Evolutionary conservation across 2,797 vertebrate species (phyloP), one percentile per base, ranked within the genome.

Genomic region (Lateolabrax maculatus): DNA sequence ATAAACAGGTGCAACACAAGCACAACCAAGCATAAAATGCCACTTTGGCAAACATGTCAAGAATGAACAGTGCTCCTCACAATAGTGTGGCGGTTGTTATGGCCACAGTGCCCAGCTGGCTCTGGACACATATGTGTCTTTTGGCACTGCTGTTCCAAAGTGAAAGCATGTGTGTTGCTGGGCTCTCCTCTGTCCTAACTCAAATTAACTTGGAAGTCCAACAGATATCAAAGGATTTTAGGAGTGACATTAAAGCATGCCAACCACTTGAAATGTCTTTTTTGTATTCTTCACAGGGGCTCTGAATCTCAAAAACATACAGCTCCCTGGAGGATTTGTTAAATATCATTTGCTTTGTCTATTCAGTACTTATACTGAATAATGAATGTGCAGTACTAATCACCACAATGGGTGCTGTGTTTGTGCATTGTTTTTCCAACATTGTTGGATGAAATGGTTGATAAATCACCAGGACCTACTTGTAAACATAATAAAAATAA

Each of bases 1-100:
- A 57, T 36, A 49, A 89, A 83, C 92, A 92, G 89, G 84, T 91
- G 89, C 85, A 79, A 75, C 48, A 63, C 69, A 83, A 84, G 77
- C 83, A 84, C 85, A 71, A 52, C 67, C 48, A 70, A 84, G 63
- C 61, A 67, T 29, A 15, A 66, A 70, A 73, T 58, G 34, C 55
- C 16, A 52, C 36, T 48, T 70, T 71, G 71, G 77, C 81, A 61
- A 68, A 73, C 43, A 9, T 37, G 44, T 57, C 31, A 18, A 44
- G 37, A 36, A 31, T 67, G 67, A 34, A 53, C 65, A 27, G 56
- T 29, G 29, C 69, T 34, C 36, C 56, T 67, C 60, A 77, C 44
- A 70, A 80, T 75, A 25, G 31, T 44, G 4, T 27, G 72, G 44
- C 37, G 68, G 36, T 81, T 80, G 58, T 56, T 58, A 29, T 65